Evolutionary conservation across 1,140 invertebrate genomes (phyloP).

Genomic region (Calycopis cecrops): DNA sequence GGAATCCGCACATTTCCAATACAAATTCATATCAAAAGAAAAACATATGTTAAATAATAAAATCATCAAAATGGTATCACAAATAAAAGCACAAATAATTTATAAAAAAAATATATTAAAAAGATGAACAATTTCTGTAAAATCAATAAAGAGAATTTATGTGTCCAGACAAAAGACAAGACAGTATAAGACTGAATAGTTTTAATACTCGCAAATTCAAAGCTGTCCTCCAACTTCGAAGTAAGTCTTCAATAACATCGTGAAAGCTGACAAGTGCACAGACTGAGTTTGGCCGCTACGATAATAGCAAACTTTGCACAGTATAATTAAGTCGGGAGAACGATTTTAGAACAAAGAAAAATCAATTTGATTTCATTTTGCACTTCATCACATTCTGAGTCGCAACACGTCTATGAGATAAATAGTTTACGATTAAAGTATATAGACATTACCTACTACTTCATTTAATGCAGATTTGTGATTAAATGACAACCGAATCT

Average conservation of each 20-base stretch:
- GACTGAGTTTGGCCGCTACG: conserved; percentile 7
- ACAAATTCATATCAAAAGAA: neutral
- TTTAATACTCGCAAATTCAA: neutral
- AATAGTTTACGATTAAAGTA: conserved; percentile 37
- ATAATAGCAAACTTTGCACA: neutral
- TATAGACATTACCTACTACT: neutral
- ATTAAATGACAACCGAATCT: conserved; percentile 56
- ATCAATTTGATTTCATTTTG: conserved; percentile 10
- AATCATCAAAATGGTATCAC: conserved; percentile 4
- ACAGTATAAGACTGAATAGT: neutral
- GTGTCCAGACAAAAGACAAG: neutral
- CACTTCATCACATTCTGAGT: conserved; percentile 13
- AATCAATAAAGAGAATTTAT: neutral
- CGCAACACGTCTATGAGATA: conserved; percentile 37
- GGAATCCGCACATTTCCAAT: neutral
- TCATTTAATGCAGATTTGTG: conserved; percentile 20
- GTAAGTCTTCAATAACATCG: neutral
- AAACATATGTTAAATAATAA: neutral
- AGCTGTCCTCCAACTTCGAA: conserved; percentile 1
- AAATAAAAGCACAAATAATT: conserved; percentile 1
- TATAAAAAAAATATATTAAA: neutral
- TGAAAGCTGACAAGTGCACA: neutral
- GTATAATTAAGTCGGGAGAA: neutral
- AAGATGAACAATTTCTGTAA: neutral
- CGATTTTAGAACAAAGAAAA: neutral